Base-by-base conservation (phyloP, 2,888 invertebrate species). In the Drosophila conformis region DNA sequence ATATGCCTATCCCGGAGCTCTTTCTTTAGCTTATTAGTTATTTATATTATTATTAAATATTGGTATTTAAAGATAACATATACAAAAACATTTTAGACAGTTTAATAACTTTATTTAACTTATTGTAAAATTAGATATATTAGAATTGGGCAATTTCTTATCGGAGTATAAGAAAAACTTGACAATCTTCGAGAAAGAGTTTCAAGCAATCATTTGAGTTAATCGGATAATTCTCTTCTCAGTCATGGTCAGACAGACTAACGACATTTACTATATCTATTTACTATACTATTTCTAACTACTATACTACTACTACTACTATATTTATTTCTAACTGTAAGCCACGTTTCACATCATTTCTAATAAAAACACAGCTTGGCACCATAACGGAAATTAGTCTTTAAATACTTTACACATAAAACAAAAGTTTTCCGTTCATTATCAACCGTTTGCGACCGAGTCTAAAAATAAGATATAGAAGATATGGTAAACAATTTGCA, bases 131-230 rank as follows among this genome's bases (percentile, higher is more conserved):
- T 11, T 11, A 11, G 1, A 21, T 4, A 46, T 21, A 11, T 40
- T 5, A 11, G n/a, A n/a, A n/a, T 10, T 40, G 5, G 10, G 10
- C 2, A 0, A 40, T 5, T 11, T n/a, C 8, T n/a, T 5, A 11
- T 6, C 5, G 2, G 2, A 42, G n/a, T 42, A 21, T 2, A 46
- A 8, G 7, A 21, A 15, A 21, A 21, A 7, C 7, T 42, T 0
- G 11, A 42, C 5, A 21, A 21, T 21, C 11, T 21, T 21, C 5
- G 15, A 25, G 46, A 15, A 46, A 15, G 4, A 10, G 38, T 10
- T n/a, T 18, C 38, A 8, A 4, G 10, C 8, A 38, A 25, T 25
- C 15, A 46, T 15, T 25, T 25, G 13, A 8, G 21, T 8, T 46
- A 15, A 46, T 46, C 21, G 7, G 13, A 21, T 2, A 21, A 13